Percentiles rank a stretch among this genome's conserved stretches.
Conservation (phyloP, 2,888 invertebrate species). For the Anodontia alba region DNA sequence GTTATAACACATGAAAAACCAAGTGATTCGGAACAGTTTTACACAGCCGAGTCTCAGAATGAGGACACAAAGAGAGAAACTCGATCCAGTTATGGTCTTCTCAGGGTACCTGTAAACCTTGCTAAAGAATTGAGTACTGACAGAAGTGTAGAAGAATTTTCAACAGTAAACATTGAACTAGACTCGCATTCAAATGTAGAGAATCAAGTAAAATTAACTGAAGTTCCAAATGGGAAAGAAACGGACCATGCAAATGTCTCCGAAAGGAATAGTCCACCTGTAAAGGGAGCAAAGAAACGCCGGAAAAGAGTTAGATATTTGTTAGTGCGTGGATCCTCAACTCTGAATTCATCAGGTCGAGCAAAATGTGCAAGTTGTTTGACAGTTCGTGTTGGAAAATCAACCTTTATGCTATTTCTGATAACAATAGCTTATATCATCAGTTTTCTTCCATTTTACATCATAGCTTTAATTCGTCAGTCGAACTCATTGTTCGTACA, state of each 20-base stretch:
- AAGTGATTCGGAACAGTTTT: background rate
- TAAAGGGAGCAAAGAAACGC: conserved; percentile 7
- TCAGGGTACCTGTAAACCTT: background rate
- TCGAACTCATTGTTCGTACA: conserved; percentile 35
- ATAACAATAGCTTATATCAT: conserved; percentile 73
- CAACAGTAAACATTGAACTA: background rate
- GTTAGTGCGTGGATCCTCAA: conserved; percentile 55
- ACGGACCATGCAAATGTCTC: background rate
- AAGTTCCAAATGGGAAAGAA: background rate
- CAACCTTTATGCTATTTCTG: conserved; percentile 73
- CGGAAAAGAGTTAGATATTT: conserved; percentile 44
- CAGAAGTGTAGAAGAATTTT: background rate
- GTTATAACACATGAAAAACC: background rate
- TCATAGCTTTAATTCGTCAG: conserved; percentile 68
- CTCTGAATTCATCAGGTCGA: conserved; percentile 48
- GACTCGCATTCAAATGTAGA: background rate
- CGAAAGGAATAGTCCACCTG: conserved; percentile 11
- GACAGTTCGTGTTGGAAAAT: conserved; percentile 64
- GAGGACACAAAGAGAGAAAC: background rate
- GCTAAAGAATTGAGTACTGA: background rate
- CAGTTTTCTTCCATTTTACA: conserved; percentile 76
- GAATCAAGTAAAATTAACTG: background rate
- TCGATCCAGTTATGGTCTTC: no score
- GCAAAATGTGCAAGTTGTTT: conserved; percentile 46
- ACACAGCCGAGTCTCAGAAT: background rate